These are phyloP conservation scores for Leptopterna dolabrata DNA, from an alignment of 2,888 invertebrate species.

Conservation along the genomic window DNA sequence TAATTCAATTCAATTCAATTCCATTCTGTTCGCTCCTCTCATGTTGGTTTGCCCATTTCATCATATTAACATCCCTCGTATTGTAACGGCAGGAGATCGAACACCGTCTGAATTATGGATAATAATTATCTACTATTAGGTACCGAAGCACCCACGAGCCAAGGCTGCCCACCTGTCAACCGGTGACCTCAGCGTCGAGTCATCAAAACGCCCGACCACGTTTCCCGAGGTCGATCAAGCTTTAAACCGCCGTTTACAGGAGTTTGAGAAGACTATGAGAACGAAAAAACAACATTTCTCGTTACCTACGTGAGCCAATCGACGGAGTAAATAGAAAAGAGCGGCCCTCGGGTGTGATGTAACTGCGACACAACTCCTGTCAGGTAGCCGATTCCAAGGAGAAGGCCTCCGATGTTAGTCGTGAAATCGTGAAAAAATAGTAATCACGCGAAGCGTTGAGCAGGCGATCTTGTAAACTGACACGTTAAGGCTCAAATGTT, in stretches of 20 bases:
- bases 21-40: no score
- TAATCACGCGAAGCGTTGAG: not conserved
- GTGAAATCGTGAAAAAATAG: not conserved
- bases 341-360: not conserved
- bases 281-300: not conserved
- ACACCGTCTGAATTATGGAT: not conserved
- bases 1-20: no score
- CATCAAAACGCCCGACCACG: constrained; percentile 5
- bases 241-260: not conserved
- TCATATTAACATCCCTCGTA: no score
- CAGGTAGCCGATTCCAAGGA: not conserved
- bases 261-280: not conserved
- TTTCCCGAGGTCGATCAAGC: not conserved
- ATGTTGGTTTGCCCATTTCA: no score
- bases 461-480: not conserved
- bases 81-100: no score
- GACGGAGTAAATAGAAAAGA: not conserved
- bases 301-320: constrained; percentile 7
- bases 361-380: not conserved
- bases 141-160: not conserved
- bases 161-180: constrained; percentile 2
- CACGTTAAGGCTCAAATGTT: not conserved
- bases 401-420: not conserved
- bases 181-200: not conserved
- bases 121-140: no score